Evolutionary conservation across 2,888 invertebrate species (phyloP).

Genomic region (Agrotis puta): DNA sequence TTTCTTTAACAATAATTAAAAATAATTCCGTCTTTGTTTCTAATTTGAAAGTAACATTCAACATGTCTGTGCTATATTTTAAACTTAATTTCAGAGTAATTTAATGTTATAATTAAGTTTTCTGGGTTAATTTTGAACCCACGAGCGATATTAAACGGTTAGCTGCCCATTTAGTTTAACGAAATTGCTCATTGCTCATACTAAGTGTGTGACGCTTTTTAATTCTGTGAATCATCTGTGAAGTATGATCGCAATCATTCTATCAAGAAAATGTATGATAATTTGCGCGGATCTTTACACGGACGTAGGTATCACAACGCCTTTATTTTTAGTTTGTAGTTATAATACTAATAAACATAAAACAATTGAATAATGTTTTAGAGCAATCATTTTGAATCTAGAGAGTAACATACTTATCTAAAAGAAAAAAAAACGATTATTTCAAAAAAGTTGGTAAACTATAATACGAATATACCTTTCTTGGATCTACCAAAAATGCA

Average conservation of each 20-base stretch:
- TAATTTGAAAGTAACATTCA: constrained; percentile 37
- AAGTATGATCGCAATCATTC: neutral
- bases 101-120: constrained; percentile 43
- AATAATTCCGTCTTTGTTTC: constrained; percentile 1
- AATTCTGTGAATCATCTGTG: constrained; percentile 39
- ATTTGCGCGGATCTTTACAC: neutral
- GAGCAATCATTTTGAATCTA: too few species aligned
- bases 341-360: too few species aligned
- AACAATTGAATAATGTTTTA: too few species aligned
- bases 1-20: constrained; percentile 23
- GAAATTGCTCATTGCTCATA: constrained; percentile 69
- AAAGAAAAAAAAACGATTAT: too few species aligned
- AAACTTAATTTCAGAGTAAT: constrained; percentile 31
- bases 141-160: constrained; percentile 47
- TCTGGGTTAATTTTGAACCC: constrained; percentile 49
- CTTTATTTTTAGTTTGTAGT: neutral
- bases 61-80: constrained; percentile 11
- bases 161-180: constrained; percentile 65
- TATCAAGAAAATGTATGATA: neutral
- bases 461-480: neutral
- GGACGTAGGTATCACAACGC: neutral
- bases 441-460: too few species aligned
- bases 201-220: constrained; percentile 47
- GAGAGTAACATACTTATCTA: too few species aligned
- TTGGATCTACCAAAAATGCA: neutral